Base-by-base conservation (phyloP, 2,888 invertebrate species). In the Drosophila incognita region DNA sequence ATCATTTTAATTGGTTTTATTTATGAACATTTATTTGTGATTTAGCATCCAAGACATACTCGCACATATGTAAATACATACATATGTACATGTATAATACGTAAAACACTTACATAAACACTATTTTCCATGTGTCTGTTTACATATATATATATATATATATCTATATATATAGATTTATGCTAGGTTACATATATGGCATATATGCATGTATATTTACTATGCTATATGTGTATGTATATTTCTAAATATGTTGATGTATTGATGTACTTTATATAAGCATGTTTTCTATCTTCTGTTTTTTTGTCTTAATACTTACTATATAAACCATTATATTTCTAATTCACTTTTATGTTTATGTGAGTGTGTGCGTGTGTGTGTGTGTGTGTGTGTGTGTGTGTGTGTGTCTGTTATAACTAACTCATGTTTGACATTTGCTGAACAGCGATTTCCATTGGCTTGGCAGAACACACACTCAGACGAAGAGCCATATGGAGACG, bases 1-100 rank as follows among this genome's bases (percentile, higher is more conserved):
- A 80, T 79, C 74, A 68, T 74, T 76, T 79, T 77, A 83, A 83
- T 85, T 86, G 76, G 79, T 72, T 84, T 89, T 71, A 56, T 67
- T 66, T 84, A 78, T 75, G 77, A 81, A 89, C 79, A 87, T 81
- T 72, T 81, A 79, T 79, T 72, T 77, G 74, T 69, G 71, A 80
- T 82, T 87, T 85, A 80, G 80, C 71, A 84, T 78, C 65, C 77
- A 77, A 79, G 79, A 81, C 72, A 68, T 69, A 62, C 69, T 72
- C 74, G 67, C 73, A 74, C 76, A 71, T 65, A 69, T 54, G 65
- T 10, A 10, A 13, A 21, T 63, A 31, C 15, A 42, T 36, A 46
- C 36, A 27, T 48, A 35, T 58, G 33, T 51, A n/a, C 56, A 21
- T 62, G 49, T 49, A 8, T 29, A 53, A 64, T 53, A 53, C 40